Percentiles rank a stretch among this genome's conserved stretches.
These are phyloP conservation scores for Charanyca ferruginea DNA, from an alignment of 2,888 invertebrate species.

Conservation along the genomic window DNA sequence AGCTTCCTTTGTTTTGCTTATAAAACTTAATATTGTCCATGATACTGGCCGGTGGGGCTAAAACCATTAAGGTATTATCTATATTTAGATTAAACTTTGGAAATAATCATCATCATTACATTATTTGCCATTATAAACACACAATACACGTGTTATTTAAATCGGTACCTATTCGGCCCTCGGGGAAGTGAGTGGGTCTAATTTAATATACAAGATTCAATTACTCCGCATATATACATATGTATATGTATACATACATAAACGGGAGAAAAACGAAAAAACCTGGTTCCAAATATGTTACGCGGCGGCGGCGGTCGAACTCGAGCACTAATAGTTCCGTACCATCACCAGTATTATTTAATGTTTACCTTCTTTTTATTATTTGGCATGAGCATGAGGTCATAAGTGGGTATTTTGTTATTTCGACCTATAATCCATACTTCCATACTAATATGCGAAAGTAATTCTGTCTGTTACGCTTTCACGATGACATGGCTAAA, in stretches of 20 bases:
- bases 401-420: too few species aligned
- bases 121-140: neutral
- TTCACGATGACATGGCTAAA: too few species aligned
- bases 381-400: too few species aligned
- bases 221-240: neutral
- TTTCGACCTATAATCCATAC: too few species aligned
- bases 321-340: too few species aligned
- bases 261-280: conserved; percentile 7
- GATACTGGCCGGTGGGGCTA: conserved; percentile 5
- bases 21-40: neutral
- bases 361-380: too few species aligned
- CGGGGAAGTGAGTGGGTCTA: neutral
- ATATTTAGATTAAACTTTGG: neutral
- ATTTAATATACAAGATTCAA: conserved; percentile 4
- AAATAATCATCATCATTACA: neutral
- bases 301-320: neutral
- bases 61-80: neutral
- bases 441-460: too few species aligned
- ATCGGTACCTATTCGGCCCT: neutral
- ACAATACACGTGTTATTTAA: neutral
- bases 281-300: neutral
- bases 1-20: too few species aligned
- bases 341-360: too few species aligned
- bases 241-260: too few species aligned
- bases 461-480: too few species aligned